Conservation (phyloP, 1,140 invertebrate species). For the Teleopsis dalmanni region DNA sequence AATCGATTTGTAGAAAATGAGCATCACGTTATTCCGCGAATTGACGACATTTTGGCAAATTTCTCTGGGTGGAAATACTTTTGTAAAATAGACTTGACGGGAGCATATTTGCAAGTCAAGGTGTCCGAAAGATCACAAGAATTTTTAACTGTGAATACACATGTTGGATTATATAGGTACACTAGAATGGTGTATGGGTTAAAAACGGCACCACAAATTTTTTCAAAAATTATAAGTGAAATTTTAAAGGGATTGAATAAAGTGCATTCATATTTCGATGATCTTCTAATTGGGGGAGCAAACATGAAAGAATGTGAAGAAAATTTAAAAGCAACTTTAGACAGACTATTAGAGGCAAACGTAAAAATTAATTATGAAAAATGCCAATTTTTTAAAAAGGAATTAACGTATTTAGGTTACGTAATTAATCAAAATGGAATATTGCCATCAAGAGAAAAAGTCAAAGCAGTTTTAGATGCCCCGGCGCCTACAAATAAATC, state of each 20-base stretch:
- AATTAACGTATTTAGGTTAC: slow-evolving; percentile 7
- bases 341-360: slow-evolving; percentile 2
- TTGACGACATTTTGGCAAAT: too few relatives aligned
- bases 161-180: background rate
- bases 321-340: slow-evolving; percentile 1
- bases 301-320: slow-evolving; percentile 1
- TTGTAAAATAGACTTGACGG: background rate
- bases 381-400: slow-evolving; percentile 8
- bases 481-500: slow-evolving; percentile 5
- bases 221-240: too few relatives aligned
- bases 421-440: background rate
- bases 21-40: too few relatives aligned
- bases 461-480: background rate
- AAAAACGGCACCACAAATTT: too few relatives aligned
- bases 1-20: slow-evolving; percentile 31
- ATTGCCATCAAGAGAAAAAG: background rate
- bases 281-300: slow-evolving; percentile 8
- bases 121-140: background rate
- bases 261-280: slow-evolving; percentile 5
- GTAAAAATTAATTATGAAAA: slow-evolving; percentile 34
- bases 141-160: background rate
- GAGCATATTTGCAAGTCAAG: background rate
- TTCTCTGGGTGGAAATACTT: background rate
- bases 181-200: too few relatives aligned
- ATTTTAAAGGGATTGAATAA: slow-evolving; percentile 10